phyloP scores from a whole-genome alignment of 1,140 invertebrate species.

The Zeugodacus cucurbitae region DNA sequence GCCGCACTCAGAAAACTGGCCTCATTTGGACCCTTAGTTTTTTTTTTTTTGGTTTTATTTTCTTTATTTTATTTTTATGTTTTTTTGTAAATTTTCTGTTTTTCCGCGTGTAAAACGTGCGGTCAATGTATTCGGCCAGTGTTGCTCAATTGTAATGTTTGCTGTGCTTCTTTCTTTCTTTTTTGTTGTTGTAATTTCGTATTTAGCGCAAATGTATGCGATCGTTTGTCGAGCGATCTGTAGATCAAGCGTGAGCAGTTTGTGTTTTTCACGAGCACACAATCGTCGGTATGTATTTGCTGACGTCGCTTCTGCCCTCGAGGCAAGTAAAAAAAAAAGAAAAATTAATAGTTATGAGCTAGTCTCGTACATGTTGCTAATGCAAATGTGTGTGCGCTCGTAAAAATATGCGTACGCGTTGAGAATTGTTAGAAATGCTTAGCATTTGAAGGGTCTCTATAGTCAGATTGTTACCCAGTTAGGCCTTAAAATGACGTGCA shows the following conservation, averaged over 20 bases:
- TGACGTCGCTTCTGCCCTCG: constrained; percentile 3
- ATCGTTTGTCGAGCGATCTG: constrained; percentile 5
- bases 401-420: neutral
- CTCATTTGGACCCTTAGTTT: neutral
- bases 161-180: neutral
- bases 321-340: neutral
- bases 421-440: neutral
- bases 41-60: neutral
- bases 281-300: neutral
- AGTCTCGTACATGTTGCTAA: neutral
- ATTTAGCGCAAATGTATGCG: constrained; percentile 9
- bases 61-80: neutral
- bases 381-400: neutral
- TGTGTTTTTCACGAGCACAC: neutral
- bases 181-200: neutral
- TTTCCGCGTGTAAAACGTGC: neutral
- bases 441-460: too few relatives aligned
- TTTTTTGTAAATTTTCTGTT: too few relatives aligned
- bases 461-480: too few relatives aligned
- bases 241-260: neutral
- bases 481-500: too few relatives aligned
- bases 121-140: neutral
- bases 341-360: neutral
- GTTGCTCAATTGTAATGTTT: neutral
- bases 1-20: neutral